Base-by-base conservation (phyloP, 2,797 vertebrate species). In the Notamacropus eugenii region DNA sequence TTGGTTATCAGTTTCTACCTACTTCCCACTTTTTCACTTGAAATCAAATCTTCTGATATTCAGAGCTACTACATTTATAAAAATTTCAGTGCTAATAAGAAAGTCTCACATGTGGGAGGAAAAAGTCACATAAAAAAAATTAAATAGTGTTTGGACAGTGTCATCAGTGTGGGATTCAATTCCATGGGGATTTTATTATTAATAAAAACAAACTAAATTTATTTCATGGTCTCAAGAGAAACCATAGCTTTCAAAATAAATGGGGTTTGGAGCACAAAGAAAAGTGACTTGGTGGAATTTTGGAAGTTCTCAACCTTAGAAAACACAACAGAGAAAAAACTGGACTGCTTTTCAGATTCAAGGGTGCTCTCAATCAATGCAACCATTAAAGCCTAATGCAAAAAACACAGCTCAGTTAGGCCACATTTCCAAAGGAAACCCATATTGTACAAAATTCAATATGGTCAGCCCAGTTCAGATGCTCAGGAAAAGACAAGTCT, bases 81-180 rank as follows among this genome's bases (percentile, higher is more conserved):
- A 12, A 52, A 52, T 94, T 96, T 92, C 59, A 92, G 91, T 94
- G n/a, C 67, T 82, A 40, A 82, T 82, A n/a, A 40, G 67, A 4
- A 82, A 82, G n/a, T 82, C 67, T 19, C 52, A 52, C 29, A 67
- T 6, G 54, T 34, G 55, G 93, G 55, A 91, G 55, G 58, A 94
- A 96, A 91, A 82, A 94, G 67, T 59, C 56, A 82, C 34, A 91
- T 9, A 93, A 57, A 87, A 52, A 57, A 62, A 95, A 74, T 74
- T 46, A 2, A 10, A 55, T 28, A 3, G 14, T 58, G 55, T 92
- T 74, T 55, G 91, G 27, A 52, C 19, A 92, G 91, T 46, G 90
- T 40, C 82, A 56, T 62, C 74, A 92, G 22, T 46, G 11, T 93
- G 19, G 55, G 95, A 97, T 67, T 62, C 22, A 40, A 54, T n/a